Conservation (phyloP, 2,113 vertebrate genomes). For the Daubentonia madagascariensis region DNA sequence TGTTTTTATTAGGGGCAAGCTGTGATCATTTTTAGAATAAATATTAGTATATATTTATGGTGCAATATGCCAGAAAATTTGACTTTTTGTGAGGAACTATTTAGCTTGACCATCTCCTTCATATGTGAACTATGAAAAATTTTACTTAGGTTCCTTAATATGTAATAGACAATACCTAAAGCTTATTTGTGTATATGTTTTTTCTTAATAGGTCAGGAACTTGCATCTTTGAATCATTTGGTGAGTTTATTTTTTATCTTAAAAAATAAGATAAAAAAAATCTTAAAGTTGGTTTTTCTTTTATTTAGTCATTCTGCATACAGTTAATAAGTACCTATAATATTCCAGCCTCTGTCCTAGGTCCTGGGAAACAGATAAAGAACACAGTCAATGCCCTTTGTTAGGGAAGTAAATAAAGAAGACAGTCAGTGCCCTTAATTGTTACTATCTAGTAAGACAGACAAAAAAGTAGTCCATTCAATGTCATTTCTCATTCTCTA, state of each 20-base stretch:
- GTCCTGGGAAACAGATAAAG: constrained; percentile 6
- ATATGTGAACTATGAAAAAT: background rate
- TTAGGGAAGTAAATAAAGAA: background rate
- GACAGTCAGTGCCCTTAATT: background rate
- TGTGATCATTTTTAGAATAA: constrained; percentile 28
- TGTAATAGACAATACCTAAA: background rate
- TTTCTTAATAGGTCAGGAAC: constrained; percentile 88
- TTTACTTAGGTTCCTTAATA: background rate
- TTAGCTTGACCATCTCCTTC: background rate
- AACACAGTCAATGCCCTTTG: background rate
- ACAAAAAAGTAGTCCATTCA: background rate
- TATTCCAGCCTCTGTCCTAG: background rate
- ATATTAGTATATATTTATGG: background rate
- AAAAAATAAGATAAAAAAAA: too few species aligned
- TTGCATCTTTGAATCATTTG: constrained; percentile 93
- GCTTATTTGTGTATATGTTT: background rate
- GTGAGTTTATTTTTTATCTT: constrained; percentile 82
- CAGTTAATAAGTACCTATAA: background rate
- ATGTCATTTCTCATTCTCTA: background rate
- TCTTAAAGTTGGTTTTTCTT: constrained; percentile 40
- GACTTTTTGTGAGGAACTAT: background rate
- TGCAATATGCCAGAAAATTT: background rate
- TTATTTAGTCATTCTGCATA: background rate
- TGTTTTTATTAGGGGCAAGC: background rate
- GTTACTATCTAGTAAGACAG: background rate